A percentile compares a stretch with the other conserved stretches of the same genome.
These are phyloP conservation scores for Hartigia nigra DNA, from an alignment of 2,888 invertebrate species.

Conservation along the genomic window DNA sequence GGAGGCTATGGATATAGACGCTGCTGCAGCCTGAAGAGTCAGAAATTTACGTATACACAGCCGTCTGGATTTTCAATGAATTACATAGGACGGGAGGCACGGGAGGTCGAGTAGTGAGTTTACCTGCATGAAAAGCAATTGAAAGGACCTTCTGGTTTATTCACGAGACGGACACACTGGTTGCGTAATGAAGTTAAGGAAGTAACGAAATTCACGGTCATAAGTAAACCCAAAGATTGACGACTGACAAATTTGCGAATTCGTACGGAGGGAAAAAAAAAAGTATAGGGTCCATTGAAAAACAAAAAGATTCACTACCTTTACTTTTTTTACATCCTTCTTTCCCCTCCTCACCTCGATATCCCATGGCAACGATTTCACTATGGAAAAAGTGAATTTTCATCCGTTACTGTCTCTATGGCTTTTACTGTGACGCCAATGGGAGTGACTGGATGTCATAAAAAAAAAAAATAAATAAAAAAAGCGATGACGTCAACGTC, in stretches of 20 bases:
- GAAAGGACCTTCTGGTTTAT: neutral
- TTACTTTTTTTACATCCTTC: neutral
- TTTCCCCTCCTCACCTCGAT: neutral
- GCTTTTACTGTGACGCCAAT: neutral
- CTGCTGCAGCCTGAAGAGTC: neutral
- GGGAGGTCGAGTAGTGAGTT: neutral
- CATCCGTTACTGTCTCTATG: neutral
- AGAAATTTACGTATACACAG: neutral
- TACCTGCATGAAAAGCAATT: neutral
- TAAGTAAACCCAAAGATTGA: neutral
- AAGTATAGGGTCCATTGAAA: neutral
- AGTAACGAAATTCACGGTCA: neutral
- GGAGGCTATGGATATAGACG: neutral
- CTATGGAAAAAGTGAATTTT: neutral
- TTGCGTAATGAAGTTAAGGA: neutral
- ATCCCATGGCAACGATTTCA: neutral
- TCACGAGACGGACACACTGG: neutral
- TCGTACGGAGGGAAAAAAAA: no score
- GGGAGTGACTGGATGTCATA: neutral
- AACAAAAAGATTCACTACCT: neutral
- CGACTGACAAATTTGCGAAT: neutral
- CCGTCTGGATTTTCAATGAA: neutral
- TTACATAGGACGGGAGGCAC: neutral
- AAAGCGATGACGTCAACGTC: neutral
- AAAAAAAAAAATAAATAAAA: no score